These are phyloP conservation scores for Trachops cirrhosus DNA, from an alignment of 2,797 vertebrate genomes.

Conservation along the genomic window DNA sequence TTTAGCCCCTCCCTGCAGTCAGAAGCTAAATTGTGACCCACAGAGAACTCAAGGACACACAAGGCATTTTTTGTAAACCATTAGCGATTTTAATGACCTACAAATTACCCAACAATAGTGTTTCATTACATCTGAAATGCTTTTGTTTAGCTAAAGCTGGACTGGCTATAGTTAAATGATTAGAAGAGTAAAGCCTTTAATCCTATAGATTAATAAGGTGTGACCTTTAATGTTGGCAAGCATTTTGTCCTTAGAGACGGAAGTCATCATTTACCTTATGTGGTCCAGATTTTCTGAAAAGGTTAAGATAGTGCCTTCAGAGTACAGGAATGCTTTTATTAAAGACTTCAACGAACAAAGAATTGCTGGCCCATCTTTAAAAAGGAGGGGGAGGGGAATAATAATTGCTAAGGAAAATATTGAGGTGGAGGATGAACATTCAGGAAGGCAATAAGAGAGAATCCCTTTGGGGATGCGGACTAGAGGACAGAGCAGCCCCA, in stretches of 20 bases:
- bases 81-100: neutral
- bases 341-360: slow-evolving; percentile 46
- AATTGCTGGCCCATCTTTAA: slow-evolving; percentile 60
- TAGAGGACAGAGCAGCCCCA: neutral
- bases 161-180: neutral
- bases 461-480: slow-evolving; percentile 41
- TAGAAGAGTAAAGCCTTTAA: slow-evolving; percentile 52
- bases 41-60: neutral
- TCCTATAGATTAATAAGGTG: slow-evolving; percentile 67
- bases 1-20: neutral
- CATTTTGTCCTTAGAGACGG: slow-evolving; percentile 63
- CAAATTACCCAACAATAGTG: neutral
- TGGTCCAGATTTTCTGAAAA: slow-evolving; percentile 73
- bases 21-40: neutral
- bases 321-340: slow-evolving; percentile 66
- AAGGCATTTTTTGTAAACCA: neutral
- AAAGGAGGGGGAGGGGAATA: slow-evolving; percentile 29
- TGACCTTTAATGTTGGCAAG: slow-evolving; percentile 71
- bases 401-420: slow-evolving; percentile 57
- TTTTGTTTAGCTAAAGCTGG: slow-evolving; percentile 5
- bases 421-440: slow-evolving; percentile 52
- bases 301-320: slow-evolving; percentile 67
- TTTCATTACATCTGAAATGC: neutral
- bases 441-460: slow-evolving; percentile 50
- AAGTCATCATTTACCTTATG: slow-evolving; percentile 64